Conservation (phyloP, 2,113 vertebrate genomes). For the Peromyscus californicus region DNA sequence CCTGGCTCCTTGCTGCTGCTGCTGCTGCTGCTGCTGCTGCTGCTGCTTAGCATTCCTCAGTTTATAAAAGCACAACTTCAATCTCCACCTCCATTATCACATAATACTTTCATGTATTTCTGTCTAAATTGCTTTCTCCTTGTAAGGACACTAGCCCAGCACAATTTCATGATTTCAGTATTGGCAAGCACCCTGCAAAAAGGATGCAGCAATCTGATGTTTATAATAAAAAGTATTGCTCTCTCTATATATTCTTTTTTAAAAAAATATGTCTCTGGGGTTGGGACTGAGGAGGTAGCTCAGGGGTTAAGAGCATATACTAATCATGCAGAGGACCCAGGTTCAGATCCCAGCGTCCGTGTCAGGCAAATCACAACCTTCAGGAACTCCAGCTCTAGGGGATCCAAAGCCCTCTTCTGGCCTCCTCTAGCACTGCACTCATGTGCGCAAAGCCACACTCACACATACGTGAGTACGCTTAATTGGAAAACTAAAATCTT, state of each 20-base stretch:
- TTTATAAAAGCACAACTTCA: background rate
- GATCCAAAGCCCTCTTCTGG: background rate
- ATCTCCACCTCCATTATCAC: background rate
- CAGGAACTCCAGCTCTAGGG: background rate
- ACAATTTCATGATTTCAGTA: background rate
- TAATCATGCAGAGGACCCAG: background rate
- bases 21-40: background rate
- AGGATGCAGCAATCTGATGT: background rate
- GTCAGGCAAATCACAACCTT: background rate
- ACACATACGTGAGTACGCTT: background rate
- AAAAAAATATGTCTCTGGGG: background rate
- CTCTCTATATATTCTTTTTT: background rate
- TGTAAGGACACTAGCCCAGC: background rate
- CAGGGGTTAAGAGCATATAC: background rate
- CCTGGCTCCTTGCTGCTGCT: background rate
- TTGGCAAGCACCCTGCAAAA: background rate
- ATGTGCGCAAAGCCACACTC: background rate
- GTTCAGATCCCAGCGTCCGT: background rate
- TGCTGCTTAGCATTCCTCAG: background rate
- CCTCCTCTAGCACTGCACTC: background rate
- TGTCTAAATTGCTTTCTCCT: background rate
- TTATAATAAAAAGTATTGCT: background rate
- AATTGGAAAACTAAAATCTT: background rate
- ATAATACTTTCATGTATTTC: background rate
- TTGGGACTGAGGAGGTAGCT: background rate